phyloP scores from a whole-genome alignment of 2,113 vertebrate genomes.

The Austrofundulus limnaeus region DNA sequence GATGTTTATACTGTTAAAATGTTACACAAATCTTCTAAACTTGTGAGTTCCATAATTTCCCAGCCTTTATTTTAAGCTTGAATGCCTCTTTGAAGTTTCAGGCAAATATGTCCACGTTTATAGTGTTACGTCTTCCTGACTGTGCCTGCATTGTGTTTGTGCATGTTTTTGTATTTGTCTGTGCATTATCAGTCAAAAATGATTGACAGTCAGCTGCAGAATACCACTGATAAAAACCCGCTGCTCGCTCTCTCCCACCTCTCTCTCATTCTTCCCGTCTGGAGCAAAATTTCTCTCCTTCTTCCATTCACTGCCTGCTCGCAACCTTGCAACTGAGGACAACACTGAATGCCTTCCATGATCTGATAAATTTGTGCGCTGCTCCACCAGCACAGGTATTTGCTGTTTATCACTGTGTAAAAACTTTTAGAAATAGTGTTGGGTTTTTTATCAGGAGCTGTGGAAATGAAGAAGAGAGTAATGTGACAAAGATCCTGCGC shows the following conservation, averaged over 20 bases:
- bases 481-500: neutral
- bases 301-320: neutral
- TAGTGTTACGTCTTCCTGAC: neutral
- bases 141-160: conserved; percentile 8
- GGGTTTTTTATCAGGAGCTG: conserved; percentile 4
- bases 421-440: conserved; percentile 1
- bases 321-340: conserved; percentile 1
- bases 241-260: conserved; percentile 1
- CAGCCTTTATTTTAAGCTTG: no score
- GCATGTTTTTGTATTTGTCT: conserved; percentile 3
- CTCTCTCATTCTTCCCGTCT: neutral
- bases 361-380: conserved; percentile 34
- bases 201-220: conserved; percentile 46
- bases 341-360: conserved; percentile 18
- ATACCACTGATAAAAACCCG: conserved; percentile 32
- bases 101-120: neutral
- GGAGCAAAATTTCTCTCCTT: neutral
- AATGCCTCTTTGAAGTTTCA: no score
- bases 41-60: neutral
- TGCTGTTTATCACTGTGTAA: conserved; percentile 12
- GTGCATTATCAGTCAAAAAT: conserved; percentile 28
- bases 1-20: no score
- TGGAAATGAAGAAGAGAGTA: neutral
- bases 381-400: neutral
- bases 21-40: neutral